Percentiles rank a stretch among this genome's conserved stretches.
These are phyloP conservation scores for Parambassis ranga DNA, from an alignment of 2,797 vertebrate genomes.

Conservation along the genomic window DNA sequence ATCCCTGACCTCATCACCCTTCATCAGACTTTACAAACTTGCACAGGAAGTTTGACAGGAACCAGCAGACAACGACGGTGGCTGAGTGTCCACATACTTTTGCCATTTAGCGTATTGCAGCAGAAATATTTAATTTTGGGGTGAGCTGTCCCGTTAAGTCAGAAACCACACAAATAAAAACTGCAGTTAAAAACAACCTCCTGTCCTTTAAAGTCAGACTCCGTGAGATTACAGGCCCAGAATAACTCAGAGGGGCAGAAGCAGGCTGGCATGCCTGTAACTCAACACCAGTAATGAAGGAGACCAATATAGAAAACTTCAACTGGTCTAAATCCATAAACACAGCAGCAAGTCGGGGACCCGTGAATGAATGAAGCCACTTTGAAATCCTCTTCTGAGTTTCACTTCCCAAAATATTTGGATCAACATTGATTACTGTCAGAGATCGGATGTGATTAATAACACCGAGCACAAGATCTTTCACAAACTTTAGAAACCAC, in stretches of 20 bases:
- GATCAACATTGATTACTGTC: background rate
- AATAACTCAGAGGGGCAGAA: conserved; percentile 38
- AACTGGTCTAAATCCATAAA: background rate
- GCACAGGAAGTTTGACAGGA: too few species aligned
- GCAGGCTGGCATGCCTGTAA: conserved; percentile 42
- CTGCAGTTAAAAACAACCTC: background rate
- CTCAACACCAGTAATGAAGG: conserved; percentile 24
- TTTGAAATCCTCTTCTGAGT: background rate
- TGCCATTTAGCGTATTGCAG: too few species aligned
- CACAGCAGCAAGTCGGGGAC: background rate
- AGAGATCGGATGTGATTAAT: background rate
- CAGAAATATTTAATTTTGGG: too few species aligned
- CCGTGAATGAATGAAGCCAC: conserved; percentile 6
- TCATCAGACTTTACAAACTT: too few species aligned
- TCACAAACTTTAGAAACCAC: background rate
- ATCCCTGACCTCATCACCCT: too few species aligned
- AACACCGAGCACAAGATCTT: background rate
- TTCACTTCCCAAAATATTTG: background rate
- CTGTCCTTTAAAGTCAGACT: conserved; percentile 1
- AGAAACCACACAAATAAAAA: background rate
- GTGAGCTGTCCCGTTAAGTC: background rate
- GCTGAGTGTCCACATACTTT: too few species aligned
- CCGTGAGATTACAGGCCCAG: conserved; percentile 3
- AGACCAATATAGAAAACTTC: conserved; percentile 27
- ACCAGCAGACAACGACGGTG: too few species aligned